These are phyloP conservation scores for Blennius ocellaris DNA, from an alignment of 2,113 vertebrate species.

Conservation along the genomic window DNA sequence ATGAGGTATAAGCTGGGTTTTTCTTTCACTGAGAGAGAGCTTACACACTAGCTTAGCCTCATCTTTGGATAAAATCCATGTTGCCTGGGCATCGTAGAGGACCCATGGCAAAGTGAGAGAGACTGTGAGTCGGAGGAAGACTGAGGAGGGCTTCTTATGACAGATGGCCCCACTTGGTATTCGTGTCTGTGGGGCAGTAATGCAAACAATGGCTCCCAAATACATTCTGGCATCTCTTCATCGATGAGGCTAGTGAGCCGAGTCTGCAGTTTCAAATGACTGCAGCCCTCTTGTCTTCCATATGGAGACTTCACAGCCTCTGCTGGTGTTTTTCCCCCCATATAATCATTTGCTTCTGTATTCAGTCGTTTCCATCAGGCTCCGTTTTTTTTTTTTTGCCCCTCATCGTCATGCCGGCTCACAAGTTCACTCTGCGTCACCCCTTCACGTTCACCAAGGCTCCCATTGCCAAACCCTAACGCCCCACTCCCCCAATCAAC, in stretches of 20 bases:
- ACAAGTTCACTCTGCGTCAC: slow-evolving; percentile 42
- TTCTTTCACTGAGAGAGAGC: slow-evolving; percentile 70
- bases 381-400: slow-evolving; percentile 6
- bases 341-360: slow-evolving; percentile 16
- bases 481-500: neutral
- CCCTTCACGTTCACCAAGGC: slow-evolving; percentile 18
- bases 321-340: neutral
- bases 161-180: slow-evolving; percentile 70
- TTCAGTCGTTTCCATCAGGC: slow-evolving; percentile 26
- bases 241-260: slow-evolving; percentile 53
- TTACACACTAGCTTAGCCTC: slow-evolving; percentile 77
- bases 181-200: slow-evolving; percentile 64
- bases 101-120: slow-evolving; percentile 47
- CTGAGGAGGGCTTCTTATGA: slow-evolving; percentile 49
- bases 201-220: slow-evolving; percentile 69
- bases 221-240: slow-evolving; percentile 65
- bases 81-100: slow-evolving; percentile 52
- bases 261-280: slow-evolving; percentile 54
- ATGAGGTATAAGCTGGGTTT: slow-evolving; percentile 66
- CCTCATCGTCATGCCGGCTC: slow-evolving; percentile 29
- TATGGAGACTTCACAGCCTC: slow-evolving; percentile 43
- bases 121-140: slow-evolving; percentile 43
- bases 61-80: slow-evolving; percentile 65
- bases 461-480: slow-evolving; percentile 20
- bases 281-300: slow-evolving; percentile 39